phyloP scores from a whole-genome alignment of 2,888 invertebrate species.

The Nymphalis polychloros region DNA sequence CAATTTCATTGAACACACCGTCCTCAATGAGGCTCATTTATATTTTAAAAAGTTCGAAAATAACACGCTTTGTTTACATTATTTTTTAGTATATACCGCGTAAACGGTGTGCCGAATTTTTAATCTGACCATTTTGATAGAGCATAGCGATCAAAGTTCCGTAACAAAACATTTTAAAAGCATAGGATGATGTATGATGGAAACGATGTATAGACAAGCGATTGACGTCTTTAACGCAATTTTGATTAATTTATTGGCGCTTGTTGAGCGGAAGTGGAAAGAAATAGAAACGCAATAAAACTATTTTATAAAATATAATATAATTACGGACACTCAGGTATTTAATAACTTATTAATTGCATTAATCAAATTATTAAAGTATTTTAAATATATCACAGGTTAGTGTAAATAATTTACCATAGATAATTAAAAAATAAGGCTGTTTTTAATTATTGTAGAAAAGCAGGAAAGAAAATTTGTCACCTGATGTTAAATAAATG shows the following conservation, averaged over 20 bases:
- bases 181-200: constrained; percentile 35
- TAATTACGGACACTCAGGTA: neutral
- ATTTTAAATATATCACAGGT: no score
- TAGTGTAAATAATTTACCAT: no score
- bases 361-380: no score
- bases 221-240: constrained; percentile 75
- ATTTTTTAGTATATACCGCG: constrained; percentile 64
- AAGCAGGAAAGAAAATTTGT: no score
- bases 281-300: constrained; percentile 52
- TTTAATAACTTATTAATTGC: no score
- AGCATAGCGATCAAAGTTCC: constrained; percentile 57
- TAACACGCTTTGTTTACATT: constrained; percentile 72
- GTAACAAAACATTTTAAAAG: constrained; percentile 44
- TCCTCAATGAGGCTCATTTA: constrained; percentile 77
- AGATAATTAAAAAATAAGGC: no score
- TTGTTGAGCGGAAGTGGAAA: constrained; percentile 67
- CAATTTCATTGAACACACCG: constrained; percentile 73
- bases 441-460: no score
- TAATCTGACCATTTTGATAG: constrained; percentile 31
- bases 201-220: constrained; percentile 62
- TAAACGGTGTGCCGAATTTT: constrained; percentile 76
- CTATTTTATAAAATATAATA: neutral
- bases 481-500: no score
- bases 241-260: constrained; percentile 79
- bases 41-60: constrained; percentile 71